A percentile compares a stretch with the other conserved stretches of the same genome.
Conservation (phyloP, 2,113 vertebrate genomes). For the Cavia porcellus region DNA sequence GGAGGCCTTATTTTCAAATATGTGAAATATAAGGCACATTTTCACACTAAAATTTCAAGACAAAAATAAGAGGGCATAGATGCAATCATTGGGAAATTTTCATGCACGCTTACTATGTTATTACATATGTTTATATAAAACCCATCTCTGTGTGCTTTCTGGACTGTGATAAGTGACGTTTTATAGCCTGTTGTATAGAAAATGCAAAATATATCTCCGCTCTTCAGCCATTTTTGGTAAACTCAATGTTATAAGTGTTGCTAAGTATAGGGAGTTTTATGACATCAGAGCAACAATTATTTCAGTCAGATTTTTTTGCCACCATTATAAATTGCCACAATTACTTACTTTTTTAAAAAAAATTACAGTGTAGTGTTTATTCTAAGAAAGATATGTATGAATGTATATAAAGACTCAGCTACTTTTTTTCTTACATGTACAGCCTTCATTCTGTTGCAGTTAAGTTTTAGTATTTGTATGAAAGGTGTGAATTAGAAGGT, state of each 20-base stretch:
- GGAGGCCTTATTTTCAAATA: constrained; percentile 95
- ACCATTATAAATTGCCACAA: constrained; percentile 90
- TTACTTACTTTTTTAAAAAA: constrained; percentile 86
- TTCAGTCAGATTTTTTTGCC: constrained; percentile 90
- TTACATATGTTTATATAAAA: constrained; percentile 99
- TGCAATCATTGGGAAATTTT: constrained; percentile 94
- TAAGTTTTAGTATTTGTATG: constrained; percentile 91
- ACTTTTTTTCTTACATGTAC: constrained; percentile 90
- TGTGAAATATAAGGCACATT: constrained; percentile 94
- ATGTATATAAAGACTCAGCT: constrained; percentile 92
- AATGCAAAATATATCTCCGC: constrained; percentile 99
- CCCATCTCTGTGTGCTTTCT: constrained; percentile 99
- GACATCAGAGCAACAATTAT: constrained; percentile 92
- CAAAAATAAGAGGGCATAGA: constrained; percentile 89
- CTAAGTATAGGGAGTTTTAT: constrained; percentile 98
- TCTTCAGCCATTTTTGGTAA: constrained; percentile 98
- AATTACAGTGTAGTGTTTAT: constrained; percentile 87
- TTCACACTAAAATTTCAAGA: constrained; percentile 88
- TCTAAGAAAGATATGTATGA: constrained; percentile 91
- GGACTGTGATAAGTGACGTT: constrained; percentile 99
- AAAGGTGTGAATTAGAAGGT: constrained; percentile 91
- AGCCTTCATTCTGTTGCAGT: constrained; percentile 90
- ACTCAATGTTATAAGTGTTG: constrained; percentile 99
- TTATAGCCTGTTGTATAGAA: constrained; percentile 99
- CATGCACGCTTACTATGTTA: constrained; percentile 99